Conservation (phyloP, 1,140 invertebrate species). For the Zelostemma sp. region DNA sequence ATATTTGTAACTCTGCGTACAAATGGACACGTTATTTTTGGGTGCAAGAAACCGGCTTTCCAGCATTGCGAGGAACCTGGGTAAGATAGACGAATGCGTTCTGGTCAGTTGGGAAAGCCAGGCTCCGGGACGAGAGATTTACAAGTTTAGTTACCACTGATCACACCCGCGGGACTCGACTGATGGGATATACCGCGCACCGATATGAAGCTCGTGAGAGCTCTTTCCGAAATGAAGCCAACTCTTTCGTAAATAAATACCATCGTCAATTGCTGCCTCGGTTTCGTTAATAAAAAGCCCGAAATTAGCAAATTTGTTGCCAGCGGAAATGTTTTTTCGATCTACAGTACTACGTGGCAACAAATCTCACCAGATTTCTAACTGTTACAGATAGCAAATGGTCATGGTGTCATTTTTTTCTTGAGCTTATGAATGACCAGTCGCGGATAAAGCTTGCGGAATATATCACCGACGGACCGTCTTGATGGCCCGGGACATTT, state of each 20-base stretch:
- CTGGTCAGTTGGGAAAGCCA: conserved; percentile 64
- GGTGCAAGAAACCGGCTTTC: conserved; percentile 25
- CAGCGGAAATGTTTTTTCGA: background rate
- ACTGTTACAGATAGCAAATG: conserved; percentile 61
- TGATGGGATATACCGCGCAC: conserved; percentile 46
- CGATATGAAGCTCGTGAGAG: conserved; percentile 53
- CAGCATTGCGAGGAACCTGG: conserved; percentile 16
- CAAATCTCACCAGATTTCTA: conserved; percentile 62
- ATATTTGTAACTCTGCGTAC: background rate
- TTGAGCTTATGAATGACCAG: conserved; percentile 65
- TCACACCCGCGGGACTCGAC: conserved; percentile 62
- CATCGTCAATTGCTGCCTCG: conserved; percentile 23
- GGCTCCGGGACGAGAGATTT: conserved; percentile 60
- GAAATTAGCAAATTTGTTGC: background rate
- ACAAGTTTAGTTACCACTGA: conserved; percentile 68
- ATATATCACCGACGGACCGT: conserved; percentile 57
- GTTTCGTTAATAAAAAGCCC: background rate
- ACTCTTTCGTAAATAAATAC: conserved; percentile 34
- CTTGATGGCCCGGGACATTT: conserved; percentile 55
- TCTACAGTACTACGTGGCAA: conserved; percentile 18
- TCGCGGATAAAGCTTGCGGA: conserved; percentile 58
- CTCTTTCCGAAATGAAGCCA: conserved; percentile 34
- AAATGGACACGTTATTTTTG: conserved; percentile 16
- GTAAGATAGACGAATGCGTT: conserved; percentile 67
- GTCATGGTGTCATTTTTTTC: conserved; percentile 61